Evolutionary conservation across 2,797 vertebrate genomes (phyloP), one percentile per base, ranked within the genome.

Genomic region (Odontamblyopus rebecca): DNA sequence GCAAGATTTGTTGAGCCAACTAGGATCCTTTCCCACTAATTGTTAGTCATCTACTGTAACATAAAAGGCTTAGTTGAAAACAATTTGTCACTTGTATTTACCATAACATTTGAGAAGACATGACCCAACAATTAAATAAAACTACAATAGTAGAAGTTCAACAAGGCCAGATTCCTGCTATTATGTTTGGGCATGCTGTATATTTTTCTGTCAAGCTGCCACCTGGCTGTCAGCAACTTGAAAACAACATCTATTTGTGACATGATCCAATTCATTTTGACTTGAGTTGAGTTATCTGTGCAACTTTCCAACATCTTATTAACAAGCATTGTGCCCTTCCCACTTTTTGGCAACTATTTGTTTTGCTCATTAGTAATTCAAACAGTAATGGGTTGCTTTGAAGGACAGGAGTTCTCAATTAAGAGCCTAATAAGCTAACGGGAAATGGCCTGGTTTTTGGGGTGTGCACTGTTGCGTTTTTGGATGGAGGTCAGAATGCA

Each of bases 331-430:
- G 82, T 87, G 75, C 54, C 60, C 61, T 79, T 75, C 71, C 69
- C 72, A 63, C 79, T 74, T 70, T 77, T 73, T 53, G 54, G 50
- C 23, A 38, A 64, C 64, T 72, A 75, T 87, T 74, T 67, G 68
- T 74, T 89, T 74, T 67, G 70, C 75, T 89, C 83, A 84, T 91
- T 86, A 89, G 78, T 77, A 89, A 86, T 88, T 85, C 83, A 87
- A 69, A 71, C 71, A 68, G 74, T 70, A 38, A 80, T 70, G 89
- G 77, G 86, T 56, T 81, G 82, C 88, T 92, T 92, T 92, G 84
- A 93, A 89, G 86, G 85, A 79, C 82, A 88, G 86, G 82, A 84
- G 78, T 87, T 85, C 82, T 90, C 85, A 87, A 91, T 92, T 89
- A 91, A 67, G 72, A 81, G 70, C 65, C 53, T 86, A 86, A 89